These are phyloP conservation scores for Diabrotica virgifera DNA, from an alignment of 1,140 invertebrate genomes.

Conservation along the genomic window DNA sequence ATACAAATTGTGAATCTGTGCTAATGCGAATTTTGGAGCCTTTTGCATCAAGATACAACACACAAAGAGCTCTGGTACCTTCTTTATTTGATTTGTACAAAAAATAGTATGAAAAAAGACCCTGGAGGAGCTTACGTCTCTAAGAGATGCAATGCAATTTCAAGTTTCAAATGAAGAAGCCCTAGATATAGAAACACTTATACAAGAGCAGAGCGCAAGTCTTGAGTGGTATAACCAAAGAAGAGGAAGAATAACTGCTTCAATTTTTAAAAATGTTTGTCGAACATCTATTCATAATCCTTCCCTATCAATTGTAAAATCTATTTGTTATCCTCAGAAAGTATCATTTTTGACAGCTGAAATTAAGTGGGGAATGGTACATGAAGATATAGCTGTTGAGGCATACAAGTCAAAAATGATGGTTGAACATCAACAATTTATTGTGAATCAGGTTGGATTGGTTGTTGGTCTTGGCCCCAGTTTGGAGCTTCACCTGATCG, in stretches of 20 bases:
- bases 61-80: too few species aligned
- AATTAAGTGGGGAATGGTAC: conserved; percentile 6
- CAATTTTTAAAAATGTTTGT: conserved; percentile 17
- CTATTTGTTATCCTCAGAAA: conserved; percentile 14
- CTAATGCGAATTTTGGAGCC: too few species aligned
- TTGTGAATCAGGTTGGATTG: conserved; percentile 10
- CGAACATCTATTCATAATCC: conserved; percentile 9
- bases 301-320: conserved; percentile 16
- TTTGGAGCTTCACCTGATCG: conserved; percentile 13
- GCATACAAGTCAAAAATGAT: conserved; percentile 11
- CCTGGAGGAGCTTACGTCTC: too few species aligned
- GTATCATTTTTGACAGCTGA: conserved; percentile 3
- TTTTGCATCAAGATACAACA: too few species aligned
- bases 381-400: conserved; percentile 13
- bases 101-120: too few species aligned
- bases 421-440: conserved; percentile 4
- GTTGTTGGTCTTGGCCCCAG: conserved; percentile 6
- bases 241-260: conserved; percentile 18
- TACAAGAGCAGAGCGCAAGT: too few species aligned
- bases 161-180: too few species aligned
- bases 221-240: too few species aligned
- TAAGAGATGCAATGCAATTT: too few species aligned
- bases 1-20: too few species aligned
- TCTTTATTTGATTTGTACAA: too few species aligned
- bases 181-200: too few species aligned